Percentiles rank a stretch among this genome's conserved stretches.
Conservation (phyloP, 2,797 vertebrate species). For the Ceyx erithaca region DNA sequence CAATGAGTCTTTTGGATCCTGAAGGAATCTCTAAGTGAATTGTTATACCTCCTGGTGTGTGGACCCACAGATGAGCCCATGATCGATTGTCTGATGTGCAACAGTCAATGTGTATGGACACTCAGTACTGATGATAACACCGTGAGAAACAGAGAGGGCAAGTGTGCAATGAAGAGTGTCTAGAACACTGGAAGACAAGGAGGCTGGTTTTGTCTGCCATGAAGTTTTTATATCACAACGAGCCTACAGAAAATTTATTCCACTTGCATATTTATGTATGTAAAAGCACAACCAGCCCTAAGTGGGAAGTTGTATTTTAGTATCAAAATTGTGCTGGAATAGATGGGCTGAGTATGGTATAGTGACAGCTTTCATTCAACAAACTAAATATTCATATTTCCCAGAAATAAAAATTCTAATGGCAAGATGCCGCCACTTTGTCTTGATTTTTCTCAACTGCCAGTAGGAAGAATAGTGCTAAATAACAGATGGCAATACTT, state of each 20-base stretch:
- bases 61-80: not conserved
- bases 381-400: not conserved
- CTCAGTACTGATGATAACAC: not conserved
- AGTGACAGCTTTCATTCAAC: not conserved
- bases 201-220: not conserved
- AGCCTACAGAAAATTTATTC: not conserved
- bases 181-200: not conserved
- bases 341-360: not conserved
- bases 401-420: not conserved
- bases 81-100: not conserved
- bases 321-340: not conserved
- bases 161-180: fast-evolving
- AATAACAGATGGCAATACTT: not conserved
- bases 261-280: not conserved
- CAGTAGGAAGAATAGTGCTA: not conserved
- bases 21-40: not conserved
- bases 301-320: not conserved
- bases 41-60: not conserved
- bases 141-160: not conserved
- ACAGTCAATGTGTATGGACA: not conserved
- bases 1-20: not conserved
- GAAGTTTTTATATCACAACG: not conserved
- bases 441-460: not conserved
- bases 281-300: not conserved
- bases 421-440: not conserved